Conservation (phyloP, 2,888 invertebrate species). For the Tenthredo livida region DNA sequence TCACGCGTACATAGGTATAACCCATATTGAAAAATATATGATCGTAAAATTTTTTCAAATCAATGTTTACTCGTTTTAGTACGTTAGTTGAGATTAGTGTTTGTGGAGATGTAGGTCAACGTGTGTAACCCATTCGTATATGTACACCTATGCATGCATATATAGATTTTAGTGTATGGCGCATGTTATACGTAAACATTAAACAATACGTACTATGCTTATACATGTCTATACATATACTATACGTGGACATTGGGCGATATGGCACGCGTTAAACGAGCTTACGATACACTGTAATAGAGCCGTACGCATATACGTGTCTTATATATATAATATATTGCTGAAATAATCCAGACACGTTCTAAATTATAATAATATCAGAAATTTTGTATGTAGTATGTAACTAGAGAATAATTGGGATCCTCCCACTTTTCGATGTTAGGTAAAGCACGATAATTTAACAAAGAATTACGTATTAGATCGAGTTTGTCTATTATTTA, state of each 20-base stretch:
- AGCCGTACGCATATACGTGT: not conserved
- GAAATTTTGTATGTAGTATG: not conserved
- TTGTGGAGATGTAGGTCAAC: not conserved
- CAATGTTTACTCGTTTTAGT: not conserved
- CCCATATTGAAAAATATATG: not conserved
- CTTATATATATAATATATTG: not conserved
- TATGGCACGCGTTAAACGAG: not conserved
- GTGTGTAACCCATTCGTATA: not conserved
- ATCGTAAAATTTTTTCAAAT: conserved; percentile 17
- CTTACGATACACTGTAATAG: not conserved
- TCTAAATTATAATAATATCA: not conserved
- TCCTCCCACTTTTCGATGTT: not conserved
- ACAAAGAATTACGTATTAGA: not conserved
- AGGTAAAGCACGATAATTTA: not conserved
- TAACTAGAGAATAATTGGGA: not conserved
- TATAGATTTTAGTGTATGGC: not conserved
- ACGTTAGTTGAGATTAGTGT: not conserved
- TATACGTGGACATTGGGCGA: not conserved
- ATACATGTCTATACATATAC: not conserved
- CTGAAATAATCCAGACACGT: conserved; percentile 2
- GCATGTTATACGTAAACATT: conserved; percentile 14
- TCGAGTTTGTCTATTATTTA: not conserved
- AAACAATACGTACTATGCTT: not conserved
- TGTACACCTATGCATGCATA: not conserved
- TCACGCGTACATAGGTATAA: not conserved